These are phyloP conservation scores for Potamilus streckersoni DNA, from an alignment of 1,140 invertebrate species.

Conservation along the genomic window DNA sequence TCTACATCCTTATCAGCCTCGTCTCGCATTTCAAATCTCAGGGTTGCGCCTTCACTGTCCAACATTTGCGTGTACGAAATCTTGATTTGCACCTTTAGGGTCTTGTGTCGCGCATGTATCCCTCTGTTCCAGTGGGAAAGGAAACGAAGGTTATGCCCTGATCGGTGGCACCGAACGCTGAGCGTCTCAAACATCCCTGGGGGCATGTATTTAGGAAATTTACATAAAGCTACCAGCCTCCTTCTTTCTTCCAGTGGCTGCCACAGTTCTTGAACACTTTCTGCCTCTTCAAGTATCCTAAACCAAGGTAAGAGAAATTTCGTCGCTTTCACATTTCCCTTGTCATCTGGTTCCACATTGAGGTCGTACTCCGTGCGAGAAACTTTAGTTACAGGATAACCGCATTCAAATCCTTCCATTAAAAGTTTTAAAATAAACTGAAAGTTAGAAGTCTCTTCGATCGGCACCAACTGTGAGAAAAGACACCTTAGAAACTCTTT, in stretches of 20 bases:
- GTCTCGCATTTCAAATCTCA: slow-evolving; percentile 53
- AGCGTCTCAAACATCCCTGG: slow-evolving; percentile 61
- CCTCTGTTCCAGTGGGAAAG: slow-evolving; percentile 60
- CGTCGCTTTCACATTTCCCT: slow-evolving; percentile 1
- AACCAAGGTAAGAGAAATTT: slow-evolving; percentile 49
- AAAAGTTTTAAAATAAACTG: neutral
- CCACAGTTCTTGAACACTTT: slow-evolving; percentile 32
- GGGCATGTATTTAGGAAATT: slow-evolving; percentile 58
- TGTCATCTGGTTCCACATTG: slow-evolving; percentile 22
- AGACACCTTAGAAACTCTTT: slow-evolving; percentile 55
- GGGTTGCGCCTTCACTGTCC: slow-evolving; percentile 30
- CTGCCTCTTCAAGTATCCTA: slow-evolving; percentile 36
- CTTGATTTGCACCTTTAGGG: slow-evolving; percentile 36
- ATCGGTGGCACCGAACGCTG: slow-evolving; percentile 43
- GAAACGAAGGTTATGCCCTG: slow-evolving; percentile 45
- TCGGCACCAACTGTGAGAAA: slow-evolving; percentile 43
- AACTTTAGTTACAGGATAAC: neutral
- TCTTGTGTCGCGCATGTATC: slow-evolving; percentile 51
- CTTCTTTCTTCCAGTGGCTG: slow-evolving; percentile 15
- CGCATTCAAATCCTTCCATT: neutral
- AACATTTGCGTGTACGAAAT: slow-evolving; percentile 37
- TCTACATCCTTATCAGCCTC: slow-evolving; percentile 43
- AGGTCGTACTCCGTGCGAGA: slow-evolving; percentile 12
- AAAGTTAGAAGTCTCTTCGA: slow-evolving; percentile 26
- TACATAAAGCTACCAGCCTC: slow-evolving; percentile 36